A percentile compares a stretch with the other conserved stretches of the same genome.
These are phyloP conservation scores for Conchocele bisecta DNA, from an alignment of 2,888 invertebrate species.

Conservation along the genomic window DNA sequence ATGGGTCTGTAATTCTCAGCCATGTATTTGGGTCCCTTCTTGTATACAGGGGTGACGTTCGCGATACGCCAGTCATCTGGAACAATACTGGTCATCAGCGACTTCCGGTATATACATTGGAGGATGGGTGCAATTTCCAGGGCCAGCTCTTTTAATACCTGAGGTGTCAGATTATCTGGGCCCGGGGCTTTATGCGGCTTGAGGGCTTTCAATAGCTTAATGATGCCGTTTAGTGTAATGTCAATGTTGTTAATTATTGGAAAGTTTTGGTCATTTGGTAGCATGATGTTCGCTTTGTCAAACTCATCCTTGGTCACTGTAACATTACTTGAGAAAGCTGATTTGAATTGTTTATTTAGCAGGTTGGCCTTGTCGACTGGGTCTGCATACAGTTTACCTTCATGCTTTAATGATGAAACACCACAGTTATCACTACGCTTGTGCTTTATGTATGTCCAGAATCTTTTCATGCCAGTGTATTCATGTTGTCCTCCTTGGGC, in stretches of 20 bases:
- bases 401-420: conserved; percentile 6
- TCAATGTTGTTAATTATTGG: not conserved
- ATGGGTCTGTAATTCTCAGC: conserved; percentile 35
- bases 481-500: conserved; percentile 8
- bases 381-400: conserved; percentile 11
- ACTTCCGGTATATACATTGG: not conserved
- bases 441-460: conserved; percentile 22
- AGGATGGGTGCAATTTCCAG: conserved; percentile 5
- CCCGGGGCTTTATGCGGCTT: conserved; percentile 9
- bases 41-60: conserved; percentile 13
- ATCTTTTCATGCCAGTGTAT: conserved; percentile 4
- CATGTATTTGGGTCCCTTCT: conserved; percentile 22
- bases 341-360: conserved; percentile 13
- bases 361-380: conserved; percentile 5
- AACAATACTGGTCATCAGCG: conserved; percentile 15
- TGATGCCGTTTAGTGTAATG: conserved; percentile 12
- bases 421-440: not conserved
- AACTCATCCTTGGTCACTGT: not conserved
- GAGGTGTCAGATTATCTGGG: conserved; percentile 1
- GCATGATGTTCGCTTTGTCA: not conserved
- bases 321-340: not conserved
- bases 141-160: conserved; percentile 2
- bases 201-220: conserved; percentile 6
- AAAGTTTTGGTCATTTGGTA: not conserved
- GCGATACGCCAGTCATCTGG: conserved; percentile 16